phyloP scores from a whole-genome alignment of 35 echinoderm and acorn worm species.

The Nesometra sesokonis region DNA sequence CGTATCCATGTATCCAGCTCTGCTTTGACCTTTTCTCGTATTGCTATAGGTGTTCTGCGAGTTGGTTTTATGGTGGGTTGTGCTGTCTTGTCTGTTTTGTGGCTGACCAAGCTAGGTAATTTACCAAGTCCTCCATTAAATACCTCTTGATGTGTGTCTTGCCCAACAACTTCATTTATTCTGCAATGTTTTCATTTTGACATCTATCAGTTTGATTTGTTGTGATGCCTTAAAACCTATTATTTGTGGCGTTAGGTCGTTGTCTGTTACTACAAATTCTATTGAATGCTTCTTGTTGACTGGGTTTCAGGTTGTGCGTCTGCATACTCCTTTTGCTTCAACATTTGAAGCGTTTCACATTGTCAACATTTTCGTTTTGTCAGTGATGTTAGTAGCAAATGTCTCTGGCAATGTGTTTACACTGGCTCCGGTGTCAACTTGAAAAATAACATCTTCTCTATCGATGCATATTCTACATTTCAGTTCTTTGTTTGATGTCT shows the following conservation, averaged over 20 bases:
- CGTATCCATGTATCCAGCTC: too few relatives aligned
- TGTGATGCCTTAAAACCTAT: conserved; percentile 1
- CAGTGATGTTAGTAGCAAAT: neutral
- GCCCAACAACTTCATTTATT: neutral
- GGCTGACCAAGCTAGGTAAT: neutral
- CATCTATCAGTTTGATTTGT: conserved; percentile 12
- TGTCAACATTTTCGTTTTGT: neutral
- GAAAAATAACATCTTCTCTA: conserved; percentile 9
- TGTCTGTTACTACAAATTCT: conserved; percentile 19
- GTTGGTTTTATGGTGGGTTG: conserved; percentile 5
- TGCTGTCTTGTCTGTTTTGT: neutral
- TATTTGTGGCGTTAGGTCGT: neutral
- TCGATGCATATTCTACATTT: conserved; percentile 29
- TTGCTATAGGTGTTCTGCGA: conserved; percentile 16
- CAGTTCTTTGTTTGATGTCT: neutral
- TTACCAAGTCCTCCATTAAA: conserved; percentile 2
- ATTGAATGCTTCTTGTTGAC: conserved; percentile 10
- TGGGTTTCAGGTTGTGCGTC: neutral
- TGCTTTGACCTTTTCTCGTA: neutral
- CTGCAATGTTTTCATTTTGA: neutral
- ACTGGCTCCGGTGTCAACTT: conserved; percentile 14
- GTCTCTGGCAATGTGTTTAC: conserved; percentile 30
- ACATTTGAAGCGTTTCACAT: conserved; percentile 7
- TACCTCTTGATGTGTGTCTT: neutral
- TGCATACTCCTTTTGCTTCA: neutral